Conservation (phyloP, 2,113 vertebrate genomes). For the Gobiocypris rarus region DNA sequence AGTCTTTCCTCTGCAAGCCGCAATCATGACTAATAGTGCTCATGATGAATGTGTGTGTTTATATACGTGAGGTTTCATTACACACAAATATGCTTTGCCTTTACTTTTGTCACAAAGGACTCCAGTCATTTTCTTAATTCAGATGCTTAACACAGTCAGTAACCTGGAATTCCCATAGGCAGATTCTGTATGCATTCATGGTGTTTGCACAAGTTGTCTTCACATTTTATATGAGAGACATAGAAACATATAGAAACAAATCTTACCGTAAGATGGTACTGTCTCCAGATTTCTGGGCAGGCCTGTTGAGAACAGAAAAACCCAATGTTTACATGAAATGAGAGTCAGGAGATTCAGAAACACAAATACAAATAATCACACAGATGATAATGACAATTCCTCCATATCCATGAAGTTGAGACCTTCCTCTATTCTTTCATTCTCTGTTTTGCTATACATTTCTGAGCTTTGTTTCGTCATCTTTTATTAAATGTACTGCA, state of each 20-base stretch:
- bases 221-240: background rate
- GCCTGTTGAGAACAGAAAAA: slow-evolving; percentile 72
- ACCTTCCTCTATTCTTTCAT: background rate
- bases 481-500: background rate
- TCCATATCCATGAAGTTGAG: background rate
- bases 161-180: background rate
- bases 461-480: background rate
- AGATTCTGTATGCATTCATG: background rate
- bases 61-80: background rate
- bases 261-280: slow-evolving; percentile 97
- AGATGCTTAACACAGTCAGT: background rate
- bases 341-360: background rate
- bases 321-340: background rate
- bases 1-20: slow-evolving; percentile 21
- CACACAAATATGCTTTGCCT: background rate
- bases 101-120: slow-evolving; percentile 3
- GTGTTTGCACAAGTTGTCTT: background rate
- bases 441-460: background rate
- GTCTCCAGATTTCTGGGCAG: slow-evolving; percentile 98
- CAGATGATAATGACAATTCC: background rate
- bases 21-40: slow-evolving; percentile 29
- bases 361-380: background rate
- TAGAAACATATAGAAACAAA: background rate
- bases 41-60: slow-evolving; percentile 4
- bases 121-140: background rate